Evolutionary conservation across 2,888 invertebrate genomes (phyloP), one percentile per base, ranked within the genome.

Genomic region (Drosophila neonasuta): DNA sequence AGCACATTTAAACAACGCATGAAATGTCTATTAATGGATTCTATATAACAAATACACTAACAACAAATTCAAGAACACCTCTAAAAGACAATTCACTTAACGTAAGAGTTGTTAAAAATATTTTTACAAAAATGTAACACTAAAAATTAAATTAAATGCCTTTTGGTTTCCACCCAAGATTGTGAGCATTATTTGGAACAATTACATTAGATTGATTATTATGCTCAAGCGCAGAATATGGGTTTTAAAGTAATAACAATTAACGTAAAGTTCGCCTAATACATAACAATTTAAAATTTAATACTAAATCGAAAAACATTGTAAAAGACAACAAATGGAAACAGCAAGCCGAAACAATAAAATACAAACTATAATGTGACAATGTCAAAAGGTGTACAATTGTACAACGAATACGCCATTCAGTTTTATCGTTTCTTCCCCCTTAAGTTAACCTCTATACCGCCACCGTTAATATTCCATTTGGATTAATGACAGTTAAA

Each of bases 1-100:
- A 93, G 83, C 89, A 92, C 29, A 61, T 80, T 51, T 84, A 74
- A 82, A 42, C 48, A 78, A 76, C 52, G 61, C 60, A 45, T 34
- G 17, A 54, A 70, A 44, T 42, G 45, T 57, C 46, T 55, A 11
- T 69, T 68, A 42, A 60, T 50, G 59, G 50, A 69, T 71, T 71
- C 61, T 70, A 62, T 54, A 29, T 10, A 49, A 24, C 20, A 42
- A 49, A 15, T 49, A 13, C 30, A 29, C 20, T 3, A 34, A 29
- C 13, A 13, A 13, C 13, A 13, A 13, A 13, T 13, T 13, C 13
- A 13, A 13, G 13, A 13, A 13, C 1, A 13, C 13, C 13, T 13
- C 13, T 13, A 13, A 13, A 13, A 13, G 0, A 13, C 13, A 13
- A 13, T 13, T 13, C 13, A 13, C 13, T 13, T 13, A 13, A 13